phyloP scores from a whole-genome alignment of 2,113 vertebrate species.

The Triplophysa tibetana region DNA sequence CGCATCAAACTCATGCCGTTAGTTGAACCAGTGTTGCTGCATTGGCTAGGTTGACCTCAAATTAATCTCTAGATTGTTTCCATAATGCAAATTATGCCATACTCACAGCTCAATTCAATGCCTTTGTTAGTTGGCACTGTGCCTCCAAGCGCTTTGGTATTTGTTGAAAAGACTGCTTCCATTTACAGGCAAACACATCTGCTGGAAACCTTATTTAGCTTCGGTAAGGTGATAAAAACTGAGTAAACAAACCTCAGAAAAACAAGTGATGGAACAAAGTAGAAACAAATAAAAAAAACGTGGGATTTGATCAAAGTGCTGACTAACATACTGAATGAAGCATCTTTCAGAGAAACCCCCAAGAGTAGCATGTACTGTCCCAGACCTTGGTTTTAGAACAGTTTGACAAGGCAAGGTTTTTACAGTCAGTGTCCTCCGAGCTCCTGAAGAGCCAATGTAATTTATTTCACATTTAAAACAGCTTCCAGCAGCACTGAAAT shows the following conservation, averaged over 20 bases:
- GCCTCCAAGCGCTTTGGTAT: too few species aligned
- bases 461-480: constrained; percentile 30
- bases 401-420: constrained; percentile 13
- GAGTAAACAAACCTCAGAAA: constrained; percentile 27
- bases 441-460: constrained; percentile 7
- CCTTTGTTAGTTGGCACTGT: not conserved
- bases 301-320: not conserved
- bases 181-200: not conserved
- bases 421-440: constrained; percentile 7
- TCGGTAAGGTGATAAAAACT: not conserved
- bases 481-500: constrained; percentile 12
- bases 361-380: not conserved
- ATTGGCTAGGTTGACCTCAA: not conserved
- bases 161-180: not conserved
- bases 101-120: not conserved
- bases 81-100: not conserved
- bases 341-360: constrained; percentile 7
- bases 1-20: too few species aligned
- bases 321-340: constrained; percentile 14
- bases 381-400: not conserved
- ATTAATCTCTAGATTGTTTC: not conserved
- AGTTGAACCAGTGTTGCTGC: too few species aligned
- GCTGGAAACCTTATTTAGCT: constrained; percentile 24
- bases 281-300: not conserved
- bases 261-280: constrained; percentile 33